Conservation (phyloP, 2,888 invertebrate genomes). For the Campopleginae sp. region DNA sequence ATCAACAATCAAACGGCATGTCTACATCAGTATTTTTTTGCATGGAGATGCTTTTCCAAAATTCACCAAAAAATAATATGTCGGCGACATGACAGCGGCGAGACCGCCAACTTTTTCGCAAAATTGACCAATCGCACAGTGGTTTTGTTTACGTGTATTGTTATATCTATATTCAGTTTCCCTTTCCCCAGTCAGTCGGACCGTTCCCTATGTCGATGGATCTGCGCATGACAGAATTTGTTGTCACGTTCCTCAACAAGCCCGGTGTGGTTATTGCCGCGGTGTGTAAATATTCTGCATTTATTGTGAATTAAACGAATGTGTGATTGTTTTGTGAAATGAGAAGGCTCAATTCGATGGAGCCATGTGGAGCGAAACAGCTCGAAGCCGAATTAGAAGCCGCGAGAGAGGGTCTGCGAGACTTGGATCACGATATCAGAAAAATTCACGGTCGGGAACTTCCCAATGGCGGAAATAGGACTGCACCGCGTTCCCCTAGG, state of each 20-base stretch:
- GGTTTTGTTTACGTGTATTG: background rate
- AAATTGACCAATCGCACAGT: background rate
- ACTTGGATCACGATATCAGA: conserved; percentile 81
- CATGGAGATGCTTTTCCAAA: no score
- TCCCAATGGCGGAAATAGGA: conserved; percentile 81
- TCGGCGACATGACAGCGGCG: background rate
- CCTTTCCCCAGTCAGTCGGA: background rate
- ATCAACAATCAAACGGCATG: no score
- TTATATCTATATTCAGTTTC: background rate
- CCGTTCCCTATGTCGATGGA: background rate
- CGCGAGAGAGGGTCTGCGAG: conserved; percentile 81
- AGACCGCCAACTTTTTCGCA: background rate
- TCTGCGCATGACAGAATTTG: conserved; percentile 64
- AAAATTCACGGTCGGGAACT: conserved; percentile 83
- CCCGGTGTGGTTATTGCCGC: conserved; percentile 47
- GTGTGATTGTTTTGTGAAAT: conserved; percentile 67
- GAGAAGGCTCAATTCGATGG: conserved; percentile 80
- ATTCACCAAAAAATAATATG: background rate
- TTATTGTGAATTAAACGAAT: conserved; percentile 43
- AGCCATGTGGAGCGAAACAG: conserved; percentile 80
- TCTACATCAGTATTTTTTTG: no score
- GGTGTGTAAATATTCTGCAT: conserved; percentile 35
- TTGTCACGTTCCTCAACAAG: conserved; percentile 65
- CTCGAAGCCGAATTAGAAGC: conserved; percentile 82
- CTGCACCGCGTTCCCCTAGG: conserved; percentile 76